Percentiles rank a stretch among this genome's conserved stretches.
Evolutionary conservation across 2,888 invertebrate species (phyloP).

Genomic region (Synanthedon andrenaeformis): DNA sequence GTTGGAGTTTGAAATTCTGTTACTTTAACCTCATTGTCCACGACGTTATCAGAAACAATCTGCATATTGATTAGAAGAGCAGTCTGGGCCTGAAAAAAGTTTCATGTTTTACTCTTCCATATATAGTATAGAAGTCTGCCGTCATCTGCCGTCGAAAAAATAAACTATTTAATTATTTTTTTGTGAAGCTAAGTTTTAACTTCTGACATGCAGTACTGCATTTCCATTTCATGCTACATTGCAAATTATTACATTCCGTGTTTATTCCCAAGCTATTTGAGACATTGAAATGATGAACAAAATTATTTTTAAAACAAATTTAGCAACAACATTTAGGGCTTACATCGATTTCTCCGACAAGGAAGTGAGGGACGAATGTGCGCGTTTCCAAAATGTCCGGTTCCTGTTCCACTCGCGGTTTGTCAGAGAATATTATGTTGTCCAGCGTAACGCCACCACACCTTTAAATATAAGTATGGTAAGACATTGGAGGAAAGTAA

Average conservation of each 20-base stretch:
- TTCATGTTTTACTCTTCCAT: not conserved
- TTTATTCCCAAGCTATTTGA: too few species aligned
- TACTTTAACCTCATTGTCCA: constrained; percentile 13
- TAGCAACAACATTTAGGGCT: not conserved
- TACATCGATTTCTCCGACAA: constrained; percentile 1
- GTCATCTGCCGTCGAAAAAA: too few species aligned
- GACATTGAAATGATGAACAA: too few species aligned
- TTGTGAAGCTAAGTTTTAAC: too few species aligned
- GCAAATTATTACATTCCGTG: too few species aligned
- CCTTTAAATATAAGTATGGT: constrained; percentile 13
- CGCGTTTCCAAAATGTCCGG: not conserved
- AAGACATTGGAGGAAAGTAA: too few species aligned
- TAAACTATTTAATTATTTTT: too few species aligned
- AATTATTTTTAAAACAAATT: too few species aligned
- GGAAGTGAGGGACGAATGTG: constrained; percentile 2
- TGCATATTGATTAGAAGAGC: constrained; percentile 13
- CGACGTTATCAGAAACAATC: constrained; percentile 21
- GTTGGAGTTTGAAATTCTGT: constrained; percentile 11
- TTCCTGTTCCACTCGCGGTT: not conserved
- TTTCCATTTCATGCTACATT: too few species aligned
- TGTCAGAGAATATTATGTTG: constrained; percentile 15
- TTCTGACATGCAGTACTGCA: too few species aligned
- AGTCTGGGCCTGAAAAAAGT: constrained; percentile 2
- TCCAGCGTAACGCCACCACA: constrained; percentile 35
- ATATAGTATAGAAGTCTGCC: not conserved